Evolutionary conservation across 2,797 vertebrate species (phyloP).

Genomic region (Takifugu ocellatus): DNA sequence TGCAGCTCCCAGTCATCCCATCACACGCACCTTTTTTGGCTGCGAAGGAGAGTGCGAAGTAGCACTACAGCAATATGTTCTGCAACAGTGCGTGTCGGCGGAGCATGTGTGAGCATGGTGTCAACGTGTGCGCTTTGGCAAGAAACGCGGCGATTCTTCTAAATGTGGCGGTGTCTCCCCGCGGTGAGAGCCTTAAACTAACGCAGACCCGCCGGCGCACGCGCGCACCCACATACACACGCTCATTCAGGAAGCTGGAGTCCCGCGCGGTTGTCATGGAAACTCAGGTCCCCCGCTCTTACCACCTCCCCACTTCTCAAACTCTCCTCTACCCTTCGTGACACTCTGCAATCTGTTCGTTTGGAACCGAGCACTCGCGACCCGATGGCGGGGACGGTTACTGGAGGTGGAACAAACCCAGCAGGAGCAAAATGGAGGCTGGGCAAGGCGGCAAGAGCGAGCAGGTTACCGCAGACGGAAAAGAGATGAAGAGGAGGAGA

Average conservation of each 20-base stretch:
- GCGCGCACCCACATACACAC: constrained; percentile 9
- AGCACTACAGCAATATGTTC: constrained; percentile 42
- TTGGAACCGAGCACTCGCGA: constrained; percentile 57
- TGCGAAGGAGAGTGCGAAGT: constrained; percentile 27
- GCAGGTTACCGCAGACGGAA: constrained; percentile 28
- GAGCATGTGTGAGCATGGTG: constrained; percentile 13
- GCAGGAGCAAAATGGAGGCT: constrained; percentile 3
- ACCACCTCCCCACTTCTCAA: constrained; percentile 17
- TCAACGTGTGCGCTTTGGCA: constrained; percentile 2
- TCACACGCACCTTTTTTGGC: constrained; percentile 31
- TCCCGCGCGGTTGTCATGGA: constrained; percentile 71
- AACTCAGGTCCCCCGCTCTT: constrained; percentile 44
- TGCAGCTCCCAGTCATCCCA: constrained; percentile 23
- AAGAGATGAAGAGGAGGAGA: constrained; percentile 7
- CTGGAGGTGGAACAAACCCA: constrained; percentile 31
- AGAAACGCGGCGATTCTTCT: constrained; percentile 12
- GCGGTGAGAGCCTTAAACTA: constrained; percentile 36
- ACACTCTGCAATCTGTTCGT: constrained; percentile 70
- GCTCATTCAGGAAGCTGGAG: constrained; percentile 49
- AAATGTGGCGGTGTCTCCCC: constrained; percentile 42
- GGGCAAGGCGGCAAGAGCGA: constrained; percentile 5
- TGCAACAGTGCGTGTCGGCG: constrained; percentile 17
- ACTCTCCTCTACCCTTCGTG: constrained; percentile 54
- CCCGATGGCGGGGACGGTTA: constrained; percentile 31
- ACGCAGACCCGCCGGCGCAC: constrained; percentile 7